Base-by-base conservation (phyloP, 2,113 vertebrate species). In the Equus przewalskii region DNA sequence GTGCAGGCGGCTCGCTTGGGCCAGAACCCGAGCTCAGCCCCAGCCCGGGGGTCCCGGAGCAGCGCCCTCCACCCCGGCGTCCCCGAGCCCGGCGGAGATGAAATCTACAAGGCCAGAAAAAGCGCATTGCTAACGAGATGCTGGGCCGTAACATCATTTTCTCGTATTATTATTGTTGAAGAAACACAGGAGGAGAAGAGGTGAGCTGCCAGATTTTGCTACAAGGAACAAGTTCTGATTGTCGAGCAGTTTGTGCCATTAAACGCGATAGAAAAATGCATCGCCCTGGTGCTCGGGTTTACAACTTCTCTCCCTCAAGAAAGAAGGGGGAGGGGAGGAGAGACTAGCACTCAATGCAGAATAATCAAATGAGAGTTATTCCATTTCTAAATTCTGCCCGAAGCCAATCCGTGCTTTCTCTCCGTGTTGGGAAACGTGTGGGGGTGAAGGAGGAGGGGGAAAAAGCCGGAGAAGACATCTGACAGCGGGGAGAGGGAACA, bases 401-500 rank as follows among this genome's bases (percentile, higher is more conserved):
- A 62, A 97, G 97, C 95, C 95, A 94, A 46, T 12, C 78, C 89
- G 7, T 91, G 93, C 94, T 75, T 96, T 80, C 83, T 87, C 76
- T 83, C 62, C 8, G 64, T 67, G 93, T 96, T 97, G 92, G 87
- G 91, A 89, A 97, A 96, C 83, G 96, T 93, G 91, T 82, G 93
- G 91, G 88, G 94, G 96, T 73, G 91, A 82, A 44, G 62, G 7
- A 67, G 81, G 75, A n/a, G 62, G 90, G 87, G 36, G 91, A 3
- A 58, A 73, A 72, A 84, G 89, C 91, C 82, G 67, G 92, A 78
- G 7, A 86, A 97, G 92, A 96, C 95, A 97, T 95, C 94, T 96
- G 97, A 98, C 98, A 96, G 97, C 95, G 44, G 96, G 78, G 93
- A 89, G 73, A 89, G 72, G 64, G 97, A 97, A 97, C 96, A 96